phyloP scores from a whole-genome alignment of 2,113 vertebrate species.

The Labeo rohita region DNA sequence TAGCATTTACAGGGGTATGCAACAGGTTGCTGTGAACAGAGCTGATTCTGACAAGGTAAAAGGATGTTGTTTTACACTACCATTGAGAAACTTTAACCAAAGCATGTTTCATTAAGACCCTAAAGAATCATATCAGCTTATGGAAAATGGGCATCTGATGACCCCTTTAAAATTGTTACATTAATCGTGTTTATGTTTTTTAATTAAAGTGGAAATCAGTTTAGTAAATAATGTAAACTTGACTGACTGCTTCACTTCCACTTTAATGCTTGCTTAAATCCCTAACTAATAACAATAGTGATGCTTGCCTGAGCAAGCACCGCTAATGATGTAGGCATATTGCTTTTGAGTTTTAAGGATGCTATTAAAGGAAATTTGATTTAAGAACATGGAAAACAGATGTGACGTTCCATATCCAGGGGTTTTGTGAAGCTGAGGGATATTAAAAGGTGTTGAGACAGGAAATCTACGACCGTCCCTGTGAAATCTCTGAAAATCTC shows the following conservation, averaged over 20 bases:
- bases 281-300: not conserved
- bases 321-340: slow-evolving; percentile 17
- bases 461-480: slow-evolving; percentile 29
- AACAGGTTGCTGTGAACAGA: too few species aligned
- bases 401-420: slow-evolving; percentile 38
- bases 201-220: too few species aligned
- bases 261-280: not conserved
- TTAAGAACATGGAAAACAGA: slow-evolving; percentile 22
- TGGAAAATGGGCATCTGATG: too few species aligned
- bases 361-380: not conserved
- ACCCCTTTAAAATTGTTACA: too few species aligned
- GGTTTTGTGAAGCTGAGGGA: slow-evolving; percentile 31
- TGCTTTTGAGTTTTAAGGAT: slow-evolving; percentile 35
- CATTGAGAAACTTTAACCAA: too few species aligned
- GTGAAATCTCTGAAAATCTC: slow-evolving; percentile 30
- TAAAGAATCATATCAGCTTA: too few species aligned
- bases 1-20: too few species aligned
- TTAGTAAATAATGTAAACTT: too few species aligned
- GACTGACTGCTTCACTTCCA: too few species aligned
- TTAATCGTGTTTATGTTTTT: too few species aligned
- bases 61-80: not conserved
- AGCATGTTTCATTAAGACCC: too few species aligned
- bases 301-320: slow-evolving; percentile 15
- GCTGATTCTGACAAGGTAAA: too few species aligned
- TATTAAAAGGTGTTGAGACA: slow-evolving; percentile 46